Conservation (phyloP, 2,888 invertebrate genomes). For the Heteromyza rotundicornis region DNA sequence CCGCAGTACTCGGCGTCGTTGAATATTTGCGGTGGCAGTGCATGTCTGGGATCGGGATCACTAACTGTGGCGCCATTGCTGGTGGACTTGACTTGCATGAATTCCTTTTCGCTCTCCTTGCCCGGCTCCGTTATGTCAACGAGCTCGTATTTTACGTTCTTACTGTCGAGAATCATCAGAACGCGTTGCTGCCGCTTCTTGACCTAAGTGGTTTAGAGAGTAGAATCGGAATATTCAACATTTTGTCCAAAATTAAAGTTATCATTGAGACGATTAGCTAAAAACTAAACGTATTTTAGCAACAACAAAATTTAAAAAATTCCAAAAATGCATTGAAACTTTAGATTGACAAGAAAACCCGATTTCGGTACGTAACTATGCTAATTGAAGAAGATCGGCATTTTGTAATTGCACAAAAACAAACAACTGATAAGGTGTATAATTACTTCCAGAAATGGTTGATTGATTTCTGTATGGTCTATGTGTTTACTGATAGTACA, state of each 20-base stretch:
- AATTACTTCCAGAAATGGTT: no score
- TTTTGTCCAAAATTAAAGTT: not conserved
- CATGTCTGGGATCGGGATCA: conserved; percentile 76
- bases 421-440: no score
- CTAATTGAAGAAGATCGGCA: no score
- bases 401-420: no score
- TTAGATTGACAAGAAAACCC: no score
- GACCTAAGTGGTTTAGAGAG: conserved; percentile 68
- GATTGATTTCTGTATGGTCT: no score
- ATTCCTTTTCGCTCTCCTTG: conserved; percentile 84
- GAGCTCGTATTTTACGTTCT: conserved; percentile 84
- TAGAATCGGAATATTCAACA: no score
- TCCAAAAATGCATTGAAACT: no score
- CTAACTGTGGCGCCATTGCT: conserved; percentile 76
- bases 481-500: no score
- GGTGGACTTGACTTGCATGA: conserved; percentile 89
- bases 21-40: conserved; percentile 93
- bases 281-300: no score
- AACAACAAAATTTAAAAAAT: no score
- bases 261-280: not conserved
- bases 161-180: conserved; percentile 90
- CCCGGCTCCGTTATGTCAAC: conserved; percentile 96
- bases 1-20: conserved; percentile 87
- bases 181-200: conserved; percentile 95
- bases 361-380: no score